Base-by-base conservation (phyloP, 2,888 invertebrate species). In the Leptinotarsa tumamoca region DNA sequence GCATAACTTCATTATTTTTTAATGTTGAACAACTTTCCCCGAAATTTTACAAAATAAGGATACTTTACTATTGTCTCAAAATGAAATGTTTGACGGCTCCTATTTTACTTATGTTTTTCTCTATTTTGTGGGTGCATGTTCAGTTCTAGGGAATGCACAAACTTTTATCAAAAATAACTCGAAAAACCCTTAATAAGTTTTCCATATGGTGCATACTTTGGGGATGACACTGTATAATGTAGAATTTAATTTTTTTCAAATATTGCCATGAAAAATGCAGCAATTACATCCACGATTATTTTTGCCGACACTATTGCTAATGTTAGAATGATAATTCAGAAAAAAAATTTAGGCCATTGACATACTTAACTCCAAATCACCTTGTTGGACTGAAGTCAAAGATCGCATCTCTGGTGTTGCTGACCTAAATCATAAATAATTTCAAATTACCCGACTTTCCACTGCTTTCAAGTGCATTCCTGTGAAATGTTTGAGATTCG, bases 321-420 rank as follows among this genome's bases (percentile, higher is more conserved):
- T 63, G 18, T 63, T 63, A 63, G 43, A 27, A 10, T 33, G 4
- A 63, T 63, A 63, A 33, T 63, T 63, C n/a, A 7, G 3, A 33
- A 17, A 13, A 27, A 33, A 14, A n/a, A 63, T n/a, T 5, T 27
- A 63, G 63, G 63, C 63, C n/a, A 33, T 33, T 63, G 63, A 63
- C 63, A 63, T 33, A 63, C 63, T 63, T 63, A 5, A 33, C 27
- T 27, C 0, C 21, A 23, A 58, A 58, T 58, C 63, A 63, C 18
- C 63, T 63, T 15, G 17, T 63, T 63, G 27, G 33, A 63, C 43
- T 63, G 63, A 17, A 43, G 63, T 63, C 63, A 63, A 63, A 43
- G 63, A n/a, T 63, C 33, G 17, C 63, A 43, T n/a, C 61, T 61
- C 61, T 27, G 23, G 15, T 33, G 13, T 43, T 43, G 63, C 61